These are phyloP conservation scores for Asbolus verrucosus DNA, from an alignment of 1,140 invertebrate species.

Conservation along the genomic window DNA sequence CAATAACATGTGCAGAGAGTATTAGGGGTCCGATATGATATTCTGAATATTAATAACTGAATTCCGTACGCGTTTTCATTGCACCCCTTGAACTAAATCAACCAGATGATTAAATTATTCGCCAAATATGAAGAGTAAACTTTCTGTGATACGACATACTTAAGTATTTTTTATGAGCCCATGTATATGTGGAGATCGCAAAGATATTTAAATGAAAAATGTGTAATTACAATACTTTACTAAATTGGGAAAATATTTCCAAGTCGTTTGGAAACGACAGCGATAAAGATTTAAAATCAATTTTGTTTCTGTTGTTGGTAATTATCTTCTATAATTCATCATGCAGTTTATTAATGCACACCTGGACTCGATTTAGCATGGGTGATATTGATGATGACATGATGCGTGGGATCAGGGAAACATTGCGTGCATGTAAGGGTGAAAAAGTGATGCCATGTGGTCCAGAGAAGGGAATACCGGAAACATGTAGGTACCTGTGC, in stretches of 20 bases:
- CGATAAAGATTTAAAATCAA: no score
- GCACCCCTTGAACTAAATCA: conserved; percentile 43
- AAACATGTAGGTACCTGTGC: conserved; percentile 8
- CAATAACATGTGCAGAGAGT: conserved; percentile 40
- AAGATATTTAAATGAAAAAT: conserved; percentile 5
- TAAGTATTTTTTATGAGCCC: conserved; percentile 12
- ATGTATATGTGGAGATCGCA: background rate
- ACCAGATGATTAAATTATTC: conserved; percentile 45
- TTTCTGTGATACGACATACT: conserved; percentile 24
- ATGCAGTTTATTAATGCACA: conserved; percentile 5
- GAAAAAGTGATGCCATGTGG: conserved; percentile 30
- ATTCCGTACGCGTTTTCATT: conserved; percentile 46
- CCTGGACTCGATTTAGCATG: conserved; percentile 13
- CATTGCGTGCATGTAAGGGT: conserved; percentile 10
- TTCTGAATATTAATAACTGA: conserved; percentile 51
- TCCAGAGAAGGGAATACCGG: conserved; percentile 27
- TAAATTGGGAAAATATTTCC: no score
- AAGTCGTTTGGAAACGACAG: no score
- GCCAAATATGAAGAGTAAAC: conserved; percentile 45
- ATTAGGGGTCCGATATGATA: conserved; percentile 46
- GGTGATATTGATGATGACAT: conserved; percentile 17
- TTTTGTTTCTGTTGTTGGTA: background rate
- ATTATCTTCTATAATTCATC: background rate
- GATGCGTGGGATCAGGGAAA: conserved; percentile 9
- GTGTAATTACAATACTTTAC: no score